phyloP scores from a whole-genome alignment of 2,797 vertebrate species.

The Podarcis lilfordi region DNA sequence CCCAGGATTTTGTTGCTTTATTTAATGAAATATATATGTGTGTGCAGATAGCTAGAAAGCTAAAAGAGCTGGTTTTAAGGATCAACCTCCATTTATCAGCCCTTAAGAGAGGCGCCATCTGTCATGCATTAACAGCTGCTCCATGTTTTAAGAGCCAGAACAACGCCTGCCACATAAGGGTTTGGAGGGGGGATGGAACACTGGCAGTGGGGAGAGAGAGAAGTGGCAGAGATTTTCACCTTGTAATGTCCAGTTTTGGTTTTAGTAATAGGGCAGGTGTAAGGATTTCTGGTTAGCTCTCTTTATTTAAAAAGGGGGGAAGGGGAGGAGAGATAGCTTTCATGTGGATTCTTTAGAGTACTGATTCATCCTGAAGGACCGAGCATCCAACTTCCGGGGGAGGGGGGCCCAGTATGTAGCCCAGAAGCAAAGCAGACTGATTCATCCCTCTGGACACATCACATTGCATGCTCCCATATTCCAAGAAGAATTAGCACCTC shows the following conservation, averaged over 20 bases:
- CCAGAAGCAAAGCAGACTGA: neutral
- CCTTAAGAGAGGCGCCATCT: slow-evolving; percentile 64
- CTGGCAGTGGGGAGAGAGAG: neutral
- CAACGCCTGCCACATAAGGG: slow-evolving; percentile 18
- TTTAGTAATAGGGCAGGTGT: neutral
- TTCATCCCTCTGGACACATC: neutral
- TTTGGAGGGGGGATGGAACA: neutral
- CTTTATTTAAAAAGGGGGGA: neutral
- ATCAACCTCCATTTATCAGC: slow-evolving; percentile 62
- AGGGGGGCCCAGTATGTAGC: too few relatives aligned
- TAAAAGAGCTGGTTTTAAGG: slow-evolving; percentile 49
- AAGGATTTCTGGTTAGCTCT: neutral
- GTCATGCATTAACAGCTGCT: slow-evolving; percentile 59
- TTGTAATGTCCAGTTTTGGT: slow-evolving; percentile 34
- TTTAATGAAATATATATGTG: slow-evolving; percentile 13
- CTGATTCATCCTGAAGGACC: neutral
- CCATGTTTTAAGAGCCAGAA: slow-evolving; percentile 44
- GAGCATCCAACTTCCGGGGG: neutral
- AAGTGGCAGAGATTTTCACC: neutral
- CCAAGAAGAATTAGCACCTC: neutral
- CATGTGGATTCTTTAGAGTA: neutral
- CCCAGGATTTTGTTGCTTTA: neutral
- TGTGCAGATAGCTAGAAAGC: slow-evolving; percentile 33
- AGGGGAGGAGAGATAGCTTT: neutral
- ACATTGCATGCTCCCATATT: neutral